Base-by-base conservation (phyloP, 2,113 vertebrate species). In the Heliornis fulica region DNA sequence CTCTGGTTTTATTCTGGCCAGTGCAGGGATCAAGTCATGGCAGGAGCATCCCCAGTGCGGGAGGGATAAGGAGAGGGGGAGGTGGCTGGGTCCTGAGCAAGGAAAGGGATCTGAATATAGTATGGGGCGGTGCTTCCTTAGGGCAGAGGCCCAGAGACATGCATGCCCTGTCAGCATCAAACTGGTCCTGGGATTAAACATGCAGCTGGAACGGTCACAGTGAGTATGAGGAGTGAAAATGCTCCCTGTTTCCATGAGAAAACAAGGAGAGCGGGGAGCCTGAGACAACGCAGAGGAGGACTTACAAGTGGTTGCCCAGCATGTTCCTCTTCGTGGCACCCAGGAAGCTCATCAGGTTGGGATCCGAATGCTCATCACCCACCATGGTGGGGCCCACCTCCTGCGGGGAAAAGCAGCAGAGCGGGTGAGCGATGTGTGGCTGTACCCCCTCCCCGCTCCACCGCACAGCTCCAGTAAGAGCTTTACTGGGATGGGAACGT, bases 261-360 rank as follows among this genome's bases (percentile, higher is more conserved):
- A 50, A 17, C 1, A 3, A 46, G 51, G 51, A 69, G 20, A 38
- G 25, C 31, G 21, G 54, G 56, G 21, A 59, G 75, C 31, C 40
- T 38, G 36, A 17, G 19, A 19, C 8, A 2, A 11, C 28, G 7
- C 29, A 53, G 28, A 46, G 41, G 13, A 46, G n/a, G 77, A 98
- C 99, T 99, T 97, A 99, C 99, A 99, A 99, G 95, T 99, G 99
- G 98, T 99, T 99, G 23, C 99, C 99, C 96, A 99, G 97, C 90
- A 98, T 89, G 26, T 89, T 98, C 90, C 98, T 99, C 98, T 99
- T 99, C 6, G 83, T 98, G 83, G 99, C 99, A 84, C 99, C 99
- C 89, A 99, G 97, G 95, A 99, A 98, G 83, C 77, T 97, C 99
- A 99, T 99, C 87, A 99, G 94, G 66, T 71, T 89, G 46, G 98